These are phyloP conservation scores for Cerceris ruficornis DNA, from an alignment of 2,888 invertebrate genomes.

Conservation along the genomic window DNA sequence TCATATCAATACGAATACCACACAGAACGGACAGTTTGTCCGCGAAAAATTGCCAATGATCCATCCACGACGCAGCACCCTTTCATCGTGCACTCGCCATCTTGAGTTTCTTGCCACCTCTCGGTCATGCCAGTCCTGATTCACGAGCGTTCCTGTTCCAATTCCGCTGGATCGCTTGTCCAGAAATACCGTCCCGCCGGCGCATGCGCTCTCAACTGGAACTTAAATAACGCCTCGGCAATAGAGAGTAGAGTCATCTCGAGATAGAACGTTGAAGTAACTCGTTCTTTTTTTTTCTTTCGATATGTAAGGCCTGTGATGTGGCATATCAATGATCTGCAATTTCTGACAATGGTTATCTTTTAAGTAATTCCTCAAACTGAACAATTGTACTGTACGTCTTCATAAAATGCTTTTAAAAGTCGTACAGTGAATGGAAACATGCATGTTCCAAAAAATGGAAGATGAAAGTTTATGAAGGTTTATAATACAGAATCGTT, in stretches of 20 bases:
- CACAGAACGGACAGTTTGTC: constrained; percentile 40
- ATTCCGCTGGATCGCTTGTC: constrained; percentile 52
- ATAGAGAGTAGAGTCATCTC: constrained; percentile 5
- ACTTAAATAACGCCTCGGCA: neutral
- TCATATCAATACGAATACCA: constrained; percentile 51
- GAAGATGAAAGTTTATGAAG: too few relatives aligned
- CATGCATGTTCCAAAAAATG: too few relatives aligned
- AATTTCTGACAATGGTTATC: neutral
- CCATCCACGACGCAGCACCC: constrained; percentile 67
- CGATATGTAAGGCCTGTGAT: neutral
- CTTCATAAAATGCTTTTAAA: too few relatives aligned
- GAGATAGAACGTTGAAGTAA: neutral
- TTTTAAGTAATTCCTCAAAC: too few relatives aligned
- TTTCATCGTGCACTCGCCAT: constrained; percentile 76
- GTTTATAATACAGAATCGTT: too few relatives aligned
- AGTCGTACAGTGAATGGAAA: too few relatives aligned
- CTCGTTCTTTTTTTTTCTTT: neutral
- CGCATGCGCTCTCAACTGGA: constrained; percentile 41
- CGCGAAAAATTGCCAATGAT: constrained; percentile 44
- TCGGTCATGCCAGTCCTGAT: constrained; percentile 42
- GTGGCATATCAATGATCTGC: neutral
- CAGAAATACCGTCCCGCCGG: constrained; percentile 12
- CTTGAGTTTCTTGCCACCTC: constrained; percentile 69
- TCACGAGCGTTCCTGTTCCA: constrained; percentile 48
- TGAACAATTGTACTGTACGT: too few relatives aligned